Evolutionary conservation across 1,140 invertebrate genomes (phyloP).

Genomic region (Trichonephila clavipes): DNA sequence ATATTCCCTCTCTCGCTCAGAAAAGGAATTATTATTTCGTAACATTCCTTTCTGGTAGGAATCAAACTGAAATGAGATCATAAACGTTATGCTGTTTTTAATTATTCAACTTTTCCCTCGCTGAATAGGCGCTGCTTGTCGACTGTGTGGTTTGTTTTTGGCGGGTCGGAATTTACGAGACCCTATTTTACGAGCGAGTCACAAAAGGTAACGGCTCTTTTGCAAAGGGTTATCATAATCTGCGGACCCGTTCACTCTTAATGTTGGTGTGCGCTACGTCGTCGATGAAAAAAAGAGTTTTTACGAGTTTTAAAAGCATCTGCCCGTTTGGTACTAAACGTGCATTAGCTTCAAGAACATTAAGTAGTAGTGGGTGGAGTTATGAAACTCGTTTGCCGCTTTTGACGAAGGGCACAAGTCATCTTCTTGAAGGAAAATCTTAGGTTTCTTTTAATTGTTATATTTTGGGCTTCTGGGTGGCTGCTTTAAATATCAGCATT

Average conservation of each 20-base stretch:
- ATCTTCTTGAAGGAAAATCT: neutral
- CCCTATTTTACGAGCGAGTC: slow-evolving; percentile 31
- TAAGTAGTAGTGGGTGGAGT: neutral
- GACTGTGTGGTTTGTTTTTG: slow-evolving; percentile 22
- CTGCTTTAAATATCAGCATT: neutral
- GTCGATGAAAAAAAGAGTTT: slow-evolving; percentile 3
- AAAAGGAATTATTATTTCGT: slow-evolving; percentile 33
- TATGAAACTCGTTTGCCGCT: neutral
- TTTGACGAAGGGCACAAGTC: neutral
- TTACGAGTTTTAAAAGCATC: slow-evolving; percentile 44
- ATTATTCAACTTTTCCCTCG: slow-evolving; percentile 8
- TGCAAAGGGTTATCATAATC: slow-evolving; percentile 27
- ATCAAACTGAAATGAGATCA: slow-evolving; percentile 42
- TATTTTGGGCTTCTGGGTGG: neutral
- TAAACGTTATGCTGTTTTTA: slow-evolving; percentile 24
- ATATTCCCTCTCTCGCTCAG: neutral
- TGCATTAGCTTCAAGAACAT: slow-evolving; percentile 31
- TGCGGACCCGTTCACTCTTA: neutral
- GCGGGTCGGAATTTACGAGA: slow-evolving; percentile 29
- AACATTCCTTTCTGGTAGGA: neutral
- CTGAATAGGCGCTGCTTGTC: neutral
- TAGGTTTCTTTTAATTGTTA: neutral
- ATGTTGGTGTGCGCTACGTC: neutral
- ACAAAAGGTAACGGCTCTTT: slow-evolving; percentile 50
- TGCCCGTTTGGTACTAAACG: slow-evolving; percentile 17